phyloP scores from a whole-genome alignment of 2,888 invertebrate genomes.

The Aphidoletes aphidimyza region DNA sequence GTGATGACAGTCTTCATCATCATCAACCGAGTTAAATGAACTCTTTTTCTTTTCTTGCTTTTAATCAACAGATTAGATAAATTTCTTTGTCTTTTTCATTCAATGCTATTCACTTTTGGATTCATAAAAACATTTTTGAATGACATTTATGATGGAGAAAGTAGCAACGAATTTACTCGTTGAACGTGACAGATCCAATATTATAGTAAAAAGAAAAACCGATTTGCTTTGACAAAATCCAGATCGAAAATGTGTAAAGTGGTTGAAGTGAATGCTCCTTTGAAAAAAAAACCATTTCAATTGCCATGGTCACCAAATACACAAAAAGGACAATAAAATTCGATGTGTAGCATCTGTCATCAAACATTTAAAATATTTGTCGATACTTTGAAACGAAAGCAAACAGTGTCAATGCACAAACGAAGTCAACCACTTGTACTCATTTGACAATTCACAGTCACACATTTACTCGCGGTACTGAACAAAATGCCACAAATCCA shows the following conservation, averaged over 20 bases:
- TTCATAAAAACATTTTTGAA: background rate
- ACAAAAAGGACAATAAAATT: background rate
- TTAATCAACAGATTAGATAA: conserved; percentile 35
- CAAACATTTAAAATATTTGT: conserved; percentile 21
- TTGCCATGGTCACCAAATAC: background rate
- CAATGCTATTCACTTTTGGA: background rate
- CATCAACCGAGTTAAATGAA: background rate
- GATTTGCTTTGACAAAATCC: background rate
- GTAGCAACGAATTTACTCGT: background rate
- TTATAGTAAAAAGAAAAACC: background rate
- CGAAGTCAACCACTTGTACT: conserved; percentile 19
- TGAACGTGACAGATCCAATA: background rate
- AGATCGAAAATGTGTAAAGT: background rate
- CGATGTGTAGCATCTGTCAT: background rate
- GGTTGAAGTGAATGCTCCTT: background rate
- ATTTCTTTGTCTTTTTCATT: conserved; percentile 29
- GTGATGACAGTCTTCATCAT: background rate
- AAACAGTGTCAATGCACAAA: conserved; percentile 1
- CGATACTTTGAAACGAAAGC: background rate
- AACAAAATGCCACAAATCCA: conserved; percentile 39
- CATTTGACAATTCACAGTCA: background rate
- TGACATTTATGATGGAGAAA: conserved; percentile 15
- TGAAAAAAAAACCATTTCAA: background rate
- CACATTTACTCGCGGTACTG: background rate
- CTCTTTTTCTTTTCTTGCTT: background rate